Base-by-base conservation (phyloP, 2,797 vertebrate species). In the Brachymystax lenok region DNA sequence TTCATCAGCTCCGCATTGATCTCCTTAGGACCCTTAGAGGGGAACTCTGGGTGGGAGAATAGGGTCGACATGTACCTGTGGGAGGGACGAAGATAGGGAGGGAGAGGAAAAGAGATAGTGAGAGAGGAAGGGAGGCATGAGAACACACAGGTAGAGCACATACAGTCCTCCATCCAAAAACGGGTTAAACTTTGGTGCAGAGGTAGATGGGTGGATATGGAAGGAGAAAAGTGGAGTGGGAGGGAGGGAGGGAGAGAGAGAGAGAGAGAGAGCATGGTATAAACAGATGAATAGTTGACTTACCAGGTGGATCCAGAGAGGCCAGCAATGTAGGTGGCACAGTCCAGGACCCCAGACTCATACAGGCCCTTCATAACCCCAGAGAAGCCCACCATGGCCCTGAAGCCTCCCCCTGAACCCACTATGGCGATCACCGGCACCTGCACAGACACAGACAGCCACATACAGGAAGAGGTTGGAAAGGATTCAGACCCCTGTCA, bases 221-320 rank as follows among this genome's bases (percentile, higher is more conserved):
- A 3, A 19, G 14, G 51, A 30, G 64, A 54, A 67, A 75, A 21
- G 28, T 61, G 67, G n/a, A 61, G 66, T 21, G 7, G 51, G 19
- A 33, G 12, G n/a, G 24, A 3, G 4, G 68, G 14, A 56, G 46
- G 3, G 24, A 52, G 69, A 1, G 27, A 51, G 24, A 24, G 24
- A 24, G 24, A 24, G 24, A 24, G n/a, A 51, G 40, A 54, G 16
- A 1, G 24, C n/a, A 52, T 71, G 50, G 21, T 72, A 52, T 12
- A 27, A 52, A 16, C 24, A 52, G 30, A 27, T 52, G 21, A 40
- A 50, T 27, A 17, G 7, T 28, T 70, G 78, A 89, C 94, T 82
- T 86, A 98, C 98, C 98, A 99, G 0, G 98, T 99, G 77, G 98
- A 99, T 84, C 98, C 98, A 0, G 98, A 99, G 71, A 99, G 96